phyloP scores from a whole-genome alignment of 2,797 vertebrate species.

The Clarias fuscus region DNA sequence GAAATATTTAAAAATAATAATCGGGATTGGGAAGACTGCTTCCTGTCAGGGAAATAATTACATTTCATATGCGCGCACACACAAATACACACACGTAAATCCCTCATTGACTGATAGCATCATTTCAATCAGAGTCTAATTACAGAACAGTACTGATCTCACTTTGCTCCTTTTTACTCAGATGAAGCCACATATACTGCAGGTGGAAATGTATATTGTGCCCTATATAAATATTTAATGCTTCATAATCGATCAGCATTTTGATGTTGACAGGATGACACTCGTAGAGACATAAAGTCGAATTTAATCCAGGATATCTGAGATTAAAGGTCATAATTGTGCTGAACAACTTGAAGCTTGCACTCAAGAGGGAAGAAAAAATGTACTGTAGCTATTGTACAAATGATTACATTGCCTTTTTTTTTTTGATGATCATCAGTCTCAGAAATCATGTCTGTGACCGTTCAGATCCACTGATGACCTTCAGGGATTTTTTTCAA shows the following conservation, averaged over 20 bases:
- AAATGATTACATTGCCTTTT: background rate
- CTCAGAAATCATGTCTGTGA: background rate
- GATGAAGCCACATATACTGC: background rate
- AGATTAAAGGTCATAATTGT: slow-evolving; percentile 19
- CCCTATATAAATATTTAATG: slow-evolving; percentile 54
- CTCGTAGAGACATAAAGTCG: slow-evolving; percentile 39
- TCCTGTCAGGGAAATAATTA: slow-evolving; percentile 13
- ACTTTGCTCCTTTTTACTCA: background rate
- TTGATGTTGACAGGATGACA: slow-evolving; percentile 45
- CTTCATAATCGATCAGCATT: slow-evolving; percentile 46
- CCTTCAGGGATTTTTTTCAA: background rate
- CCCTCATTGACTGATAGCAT: slow-evolving; percentile 1
- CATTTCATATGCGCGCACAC: background rate
- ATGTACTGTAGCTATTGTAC: background rate
- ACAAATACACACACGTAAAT: background rate
- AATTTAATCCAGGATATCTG: slow-evolving; percentile 35
- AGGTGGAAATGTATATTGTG: slow-evolving; percentile 43
- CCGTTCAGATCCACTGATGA: background rate
- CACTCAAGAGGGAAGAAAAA: background rate
- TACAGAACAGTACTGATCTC: slow-evolving; percentile 3
- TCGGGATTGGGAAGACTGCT: background rate
- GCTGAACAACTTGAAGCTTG: background rate
- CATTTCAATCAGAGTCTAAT: slow-evolving; percentile 20
- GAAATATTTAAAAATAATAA: slow-evolving; percentile 1
- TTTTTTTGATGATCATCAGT: background rate